Conservation (phyloP, 2,113 vertebrate genomes). For the Poecile atricapillus region DNA sequence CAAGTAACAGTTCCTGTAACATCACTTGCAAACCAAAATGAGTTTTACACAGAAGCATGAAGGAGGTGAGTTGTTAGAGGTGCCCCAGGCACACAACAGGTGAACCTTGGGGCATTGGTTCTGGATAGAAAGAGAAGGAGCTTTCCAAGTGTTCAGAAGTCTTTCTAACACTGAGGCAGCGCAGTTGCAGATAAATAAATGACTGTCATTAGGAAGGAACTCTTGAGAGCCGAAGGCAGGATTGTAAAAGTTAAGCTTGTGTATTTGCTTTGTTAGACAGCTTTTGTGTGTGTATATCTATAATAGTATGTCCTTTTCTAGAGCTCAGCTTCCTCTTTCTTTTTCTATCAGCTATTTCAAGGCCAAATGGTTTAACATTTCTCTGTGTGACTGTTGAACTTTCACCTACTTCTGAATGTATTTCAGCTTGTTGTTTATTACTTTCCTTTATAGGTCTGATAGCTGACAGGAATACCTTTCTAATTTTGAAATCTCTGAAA, state of each 20-base stretch:
- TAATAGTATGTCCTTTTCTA: background rate
- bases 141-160: background rate
- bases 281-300: background rate
- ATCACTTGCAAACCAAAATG: background rate
- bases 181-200: background rate
- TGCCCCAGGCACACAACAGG: background rate
- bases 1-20: background rate
- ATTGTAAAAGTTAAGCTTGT: background rate
- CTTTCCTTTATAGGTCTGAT: background rate
- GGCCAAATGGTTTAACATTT: conserved; percentile 8
- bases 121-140: background rate
- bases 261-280: background rate
- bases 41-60: background rate
- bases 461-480: background rate
- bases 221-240: background rate
- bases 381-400: conserved; percentile 37
- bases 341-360: background rate
- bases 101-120: background rate
- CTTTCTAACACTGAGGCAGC: background rate
- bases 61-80: background rate
- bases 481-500: background rate
- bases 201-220: background rate
- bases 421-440: conserved; percentile 28
- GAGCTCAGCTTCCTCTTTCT: background rate
- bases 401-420: conserved; percentile 37